Base-by-base conservation (phyloP, 1,140 invertebrate genomes). In the Scylla paramamosain region DNA sequence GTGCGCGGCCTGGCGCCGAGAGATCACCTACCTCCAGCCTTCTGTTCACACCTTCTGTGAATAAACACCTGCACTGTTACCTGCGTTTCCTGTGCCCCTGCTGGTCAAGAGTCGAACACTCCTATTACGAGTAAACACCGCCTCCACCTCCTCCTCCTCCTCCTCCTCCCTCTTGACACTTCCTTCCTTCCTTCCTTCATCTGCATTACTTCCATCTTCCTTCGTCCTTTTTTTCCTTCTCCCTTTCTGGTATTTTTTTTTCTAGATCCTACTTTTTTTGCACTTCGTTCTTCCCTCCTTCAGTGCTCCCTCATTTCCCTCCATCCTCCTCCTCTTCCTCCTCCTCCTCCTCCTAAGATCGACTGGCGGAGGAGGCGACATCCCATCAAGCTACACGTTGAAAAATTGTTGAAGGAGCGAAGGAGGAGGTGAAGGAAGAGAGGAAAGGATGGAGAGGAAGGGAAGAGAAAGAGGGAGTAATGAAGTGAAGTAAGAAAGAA, bases 321-420 rank as follows among this genome's bases (percentile, higher is more conserved):
- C n/a, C 25, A 7, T 77, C 67, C 67, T n/a, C 25, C 67, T 77
- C 67, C n/a, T 77, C 67, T 20, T 77, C 67, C 67, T 77, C 67
- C 67, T 77, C 67, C 16, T 77, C 25, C 25, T 77, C n/a, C 67
- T 25, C 67, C 67, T n/a, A 0, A 48, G 25, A 89, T 89, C 87
- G 87, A 89, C 39, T 89, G 16, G 87, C 2, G 20, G 87, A 20
- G n/a, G 20, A 32, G 16, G 25, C 87, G 45, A 46, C 87, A 46
- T 39, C 87, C 87, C 87, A 89, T 28, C 87, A 89, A 39, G 45
- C 39, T n/a, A 45, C 8, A 6, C 12, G 87, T 89, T 89, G 45
- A 89, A 31, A 32, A 59, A 20, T 12, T 59, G 16, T 12, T 59
- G 52, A 59, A 59, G 52, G 52, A 59, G 16, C 10, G 52, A 59